Evolutionary conservation across 2,797 vertebrate species (phyloP).

Genomic region (Peromyscus attwateri): DNA sequence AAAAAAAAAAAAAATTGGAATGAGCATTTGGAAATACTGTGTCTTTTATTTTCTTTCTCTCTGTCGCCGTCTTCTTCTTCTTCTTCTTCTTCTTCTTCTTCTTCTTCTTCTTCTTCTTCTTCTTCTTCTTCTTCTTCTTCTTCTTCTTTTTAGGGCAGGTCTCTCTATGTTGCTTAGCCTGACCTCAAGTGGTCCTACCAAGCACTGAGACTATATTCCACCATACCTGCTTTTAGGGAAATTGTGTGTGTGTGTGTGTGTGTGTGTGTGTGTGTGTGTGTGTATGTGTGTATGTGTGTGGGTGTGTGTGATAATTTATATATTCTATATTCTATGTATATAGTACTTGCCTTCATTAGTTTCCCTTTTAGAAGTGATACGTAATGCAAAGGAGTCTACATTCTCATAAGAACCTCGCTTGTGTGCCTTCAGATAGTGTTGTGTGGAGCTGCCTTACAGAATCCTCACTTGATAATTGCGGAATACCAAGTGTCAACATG

Average conservation of each 20-base stretch:
- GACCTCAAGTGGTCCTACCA: not conserved
- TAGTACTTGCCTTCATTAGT: not conserved
- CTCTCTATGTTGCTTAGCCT: not conserved
- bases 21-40: not conserved
- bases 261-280: too few relatives aligned
- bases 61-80: too few relatives aligned
- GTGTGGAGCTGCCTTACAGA: not conserved
- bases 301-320: too few relatives aligned
- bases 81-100: too few relatives aligned
- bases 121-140: accelerated
- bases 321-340: not conserved
- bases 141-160: not conserved
- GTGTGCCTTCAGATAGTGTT: not conserved
- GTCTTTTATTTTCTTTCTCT: not conserved
- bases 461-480: not conserved
- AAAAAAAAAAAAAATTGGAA: not conserved
- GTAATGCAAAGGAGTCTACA: not conserved
- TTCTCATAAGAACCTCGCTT: not conserved
- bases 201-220: not conserved
- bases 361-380: conserved; percentile 36
- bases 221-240: not conserved
- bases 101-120: not conserved
- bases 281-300: not conserved
- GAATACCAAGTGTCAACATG: not conserved
- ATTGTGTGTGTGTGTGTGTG: too few relatives aligned